These are phyloP conservation scores for Tachycineta bicolor DNA, from an alignment of 2,113 vertebrate genomes.

Conservation along the genomic window DNA sequence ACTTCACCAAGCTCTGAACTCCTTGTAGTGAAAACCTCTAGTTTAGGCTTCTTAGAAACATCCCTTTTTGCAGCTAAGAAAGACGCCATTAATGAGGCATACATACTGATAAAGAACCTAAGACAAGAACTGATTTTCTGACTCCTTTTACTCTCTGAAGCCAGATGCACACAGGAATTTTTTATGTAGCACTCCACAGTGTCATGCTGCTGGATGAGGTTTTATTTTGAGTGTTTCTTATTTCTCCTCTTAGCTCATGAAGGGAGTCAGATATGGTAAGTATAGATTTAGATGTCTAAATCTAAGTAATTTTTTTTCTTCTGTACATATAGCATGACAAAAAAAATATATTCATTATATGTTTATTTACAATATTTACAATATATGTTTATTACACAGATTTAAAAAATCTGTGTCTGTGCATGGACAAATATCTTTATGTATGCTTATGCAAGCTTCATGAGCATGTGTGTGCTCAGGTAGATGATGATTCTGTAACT, in stretches of 20 bases:
- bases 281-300: background rate
- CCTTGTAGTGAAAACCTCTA: background rate
- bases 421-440: background rate
- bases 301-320: background rate
- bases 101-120: background rate
- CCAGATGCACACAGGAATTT: background rate
- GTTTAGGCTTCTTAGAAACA: background rate
- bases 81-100: background rate
- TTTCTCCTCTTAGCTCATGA: background rate
- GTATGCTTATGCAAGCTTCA: background rate
- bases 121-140: background rate
- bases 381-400: no score
- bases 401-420: background rate
- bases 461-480: accelerated
- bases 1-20: background rate
- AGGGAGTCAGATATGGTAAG: background rate
- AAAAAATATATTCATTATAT: background rate
- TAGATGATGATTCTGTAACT: background rate
- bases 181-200: background rate
- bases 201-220: background rate
- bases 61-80: background rate
- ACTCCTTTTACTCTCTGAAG: background rate
- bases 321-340: background rate
- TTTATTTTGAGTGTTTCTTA: background rate
- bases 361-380: background rate